Evolutionary conservation across 2,888 invertebrate species (phyloP).

Genomic region (Cheilosia scutellata): DNA sequence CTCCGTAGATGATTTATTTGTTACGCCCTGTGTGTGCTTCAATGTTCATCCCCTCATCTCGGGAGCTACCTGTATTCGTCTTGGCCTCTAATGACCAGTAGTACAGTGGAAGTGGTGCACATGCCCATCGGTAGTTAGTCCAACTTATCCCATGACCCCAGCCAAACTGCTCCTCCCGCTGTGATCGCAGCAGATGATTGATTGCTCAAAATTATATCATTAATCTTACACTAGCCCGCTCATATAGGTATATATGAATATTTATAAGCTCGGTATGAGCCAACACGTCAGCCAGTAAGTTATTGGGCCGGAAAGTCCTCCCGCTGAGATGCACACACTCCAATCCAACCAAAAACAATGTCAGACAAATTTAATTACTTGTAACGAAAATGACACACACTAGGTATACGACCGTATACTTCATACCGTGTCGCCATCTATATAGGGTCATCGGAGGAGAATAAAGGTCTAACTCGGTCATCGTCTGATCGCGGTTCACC

Average conservation of each 20-base stretch:
- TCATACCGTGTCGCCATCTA: constrained; percentile 54
- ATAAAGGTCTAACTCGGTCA: background rate
- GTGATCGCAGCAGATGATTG: constrained; percentile 59
- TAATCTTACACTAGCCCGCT: constrained; percentile 33
- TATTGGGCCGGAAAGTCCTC: constrained; percentile 47
- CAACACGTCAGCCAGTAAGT: constrained; percentile 15
- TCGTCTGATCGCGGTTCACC: background rate
- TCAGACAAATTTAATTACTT: constrained; percentile 67
- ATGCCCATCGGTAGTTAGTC: constrained; percentile 8
- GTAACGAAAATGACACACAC: constrained; percentile 47
- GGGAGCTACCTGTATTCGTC: constrained; percentile 11
- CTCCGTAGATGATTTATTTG: constrained; percentile 9
- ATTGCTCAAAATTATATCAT: constrained; percentile 65
- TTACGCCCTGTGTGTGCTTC: background rate
- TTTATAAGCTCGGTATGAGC: constrained; percentile 43
- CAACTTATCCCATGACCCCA: constrained; percentile 25
- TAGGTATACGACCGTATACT: no score
- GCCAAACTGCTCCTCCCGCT: constrained; percentile 43
- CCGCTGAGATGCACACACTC: constrained; percentile 35
- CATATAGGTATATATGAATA: constrained; percentile 56
- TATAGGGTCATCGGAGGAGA: background rate
- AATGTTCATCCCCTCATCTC: constrained; percentile 13
- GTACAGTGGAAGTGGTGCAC: constrained; percentile 11
- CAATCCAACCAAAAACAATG: constrained; percentile 16
- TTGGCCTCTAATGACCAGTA: constrained; percentile 10